Evolutionary conservation across 2,113 vertebrate species (phyloP), one percentile per base, ranked within the genome.

Genomic region (Eclectus roratus): DNA sequence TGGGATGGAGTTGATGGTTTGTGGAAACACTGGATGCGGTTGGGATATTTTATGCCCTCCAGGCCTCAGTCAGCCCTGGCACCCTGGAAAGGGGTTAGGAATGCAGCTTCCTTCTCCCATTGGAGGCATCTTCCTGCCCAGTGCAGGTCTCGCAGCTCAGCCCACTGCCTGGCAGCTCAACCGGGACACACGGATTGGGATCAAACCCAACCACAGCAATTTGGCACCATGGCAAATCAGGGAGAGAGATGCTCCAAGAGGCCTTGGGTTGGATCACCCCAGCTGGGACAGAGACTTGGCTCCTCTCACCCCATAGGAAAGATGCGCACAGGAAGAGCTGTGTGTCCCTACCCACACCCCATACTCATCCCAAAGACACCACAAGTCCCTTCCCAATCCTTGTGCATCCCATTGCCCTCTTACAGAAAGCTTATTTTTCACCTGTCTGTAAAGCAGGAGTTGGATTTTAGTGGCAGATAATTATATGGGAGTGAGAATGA

Each of bases 111-210:
- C 37, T 55, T 27, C 44, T 76, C 60, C 29, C 6, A 5, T 4
- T 3, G 0, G 21, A 81, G 46, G 25, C 2, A 9, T 29, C 25
- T 78, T 28, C 44, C 11, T 87, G 14, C 8, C 9, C 28, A 2
- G 1, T 0, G 7, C 4, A 0, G 20, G 29, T 25, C 12, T 63
- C 3, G 21, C 73, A 73, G 64, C 53, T 29, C 49, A 37, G 35
- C 35, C 18, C 79, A 29, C 4, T 35, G 66, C 49, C 53, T 1
- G 35, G 72, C 64, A 69, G 58, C 49, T 50, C 9, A 0, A 4
- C 10, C 0, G 2, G 16, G 31, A 4, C n/a, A 6, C 17, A 0
- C 0, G 41, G 52, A 3, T 5, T 6, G 47, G 33, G 35, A 61
- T 44, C 66, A 2, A 29, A 15, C 3, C 12, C 0, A 1, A 65